These are phyloP conservation scores for Macaria notata DNA, from an alignment of 2,888 invertebrate species.

Conservation along the genomic window DNA sequence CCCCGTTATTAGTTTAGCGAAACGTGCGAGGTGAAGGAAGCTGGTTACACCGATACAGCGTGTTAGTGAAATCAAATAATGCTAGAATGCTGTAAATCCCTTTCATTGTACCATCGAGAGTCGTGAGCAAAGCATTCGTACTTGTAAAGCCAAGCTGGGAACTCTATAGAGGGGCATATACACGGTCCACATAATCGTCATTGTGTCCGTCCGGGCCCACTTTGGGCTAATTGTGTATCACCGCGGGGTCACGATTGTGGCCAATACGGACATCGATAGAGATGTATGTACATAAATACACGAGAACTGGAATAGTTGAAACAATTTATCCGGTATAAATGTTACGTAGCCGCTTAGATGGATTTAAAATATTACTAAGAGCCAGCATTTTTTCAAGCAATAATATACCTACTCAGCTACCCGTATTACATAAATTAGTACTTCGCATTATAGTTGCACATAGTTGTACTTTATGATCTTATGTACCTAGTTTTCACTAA, in stretches of 20 bases:
- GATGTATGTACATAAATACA: conserved; percentile 31
- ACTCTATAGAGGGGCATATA: conserved; percentile 40
- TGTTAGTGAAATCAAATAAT: conserved; percentile 57
- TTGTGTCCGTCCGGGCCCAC: conserved; percentile 34
- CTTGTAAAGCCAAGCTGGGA: conserved; percentile 55
- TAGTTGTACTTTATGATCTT: too few species aligned
- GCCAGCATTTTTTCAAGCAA: too few species aligned
- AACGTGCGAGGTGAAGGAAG: conserved; percentile 37
- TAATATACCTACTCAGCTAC: too few species aligned
- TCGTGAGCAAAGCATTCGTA: conserved; percentile 63
- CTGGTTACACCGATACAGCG: conserved; percentile 41
- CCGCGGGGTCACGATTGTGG: conserved; percentile 38
- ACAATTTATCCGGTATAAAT: too few species aligned
- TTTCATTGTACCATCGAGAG: conserved; percentile 63
- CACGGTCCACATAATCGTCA: conserved; percentile 38
- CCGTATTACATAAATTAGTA: too few species aligned
- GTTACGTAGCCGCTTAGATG: too few species aligned
- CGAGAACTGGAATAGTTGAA: conserved; percentile 8
- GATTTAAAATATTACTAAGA: too few species aligned
- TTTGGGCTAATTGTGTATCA: conserved; percentile 45
- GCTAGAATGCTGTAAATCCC: conserved; percentile 57
- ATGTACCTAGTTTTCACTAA: too few species aligned
- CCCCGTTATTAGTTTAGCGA: conserved; percentile 43
- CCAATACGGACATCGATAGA: conserved; percentile 28
- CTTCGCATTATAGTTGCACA: too few species aligned